Base-by-base conservation (phyloP, 2,113 vertebrate genomes). In the Paracyprichromis sp. region DNA sequence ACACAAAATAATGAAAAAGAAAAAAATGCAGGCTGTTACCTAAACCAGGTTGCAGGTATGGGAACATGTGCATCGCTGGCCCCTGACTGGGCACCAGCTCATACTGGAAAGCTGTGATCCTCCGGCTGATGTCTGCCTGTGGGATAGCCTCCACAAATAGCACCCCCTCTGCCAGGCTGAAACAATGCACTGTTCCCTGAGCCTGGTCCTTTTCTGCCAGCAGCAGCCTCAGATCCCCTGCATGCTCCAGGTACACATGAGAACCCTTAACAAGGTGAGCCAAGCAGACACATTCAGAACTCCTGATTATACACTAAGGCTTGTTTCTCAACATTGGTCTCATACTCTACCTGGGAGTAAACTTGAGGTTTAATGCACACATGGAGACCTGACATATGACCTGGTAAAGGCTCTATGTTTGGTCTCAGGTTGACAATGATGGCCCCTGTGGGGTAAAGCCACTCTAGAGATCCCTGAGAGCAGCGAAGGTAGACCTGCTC, bases 401-500 rank as follows among this genome's bases (percentile, higher is more conserved):
- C 88, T 0, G 91, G 61, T 1, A 96, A 93, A 7, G 95, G 89
- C 80, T 96, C 95, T 29, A 96, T 97, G 93, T 99, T 99, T 89
- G 97, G 97, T 6, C 98, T 92, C 80, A 99, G 96, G 95, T 99
- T 99, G 92, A 99, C 93, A 1, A 99, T 97, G 80, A 99, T 96
- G 0, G 98, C 98, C 9, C 98, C 98, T 0, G 97, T 98, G 19
- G 98, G 98, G 94, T 99, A 99, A 92, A 99, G 97, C 98, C 98
- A 99, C 93, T 99, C 97, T 80, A 99, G 96, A 0, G 96, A 95
- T 3, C 98, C 98, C 83, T 98, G 96, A 0, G 98, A 96, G 86
- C 98, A 99, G 84, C 98, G 98, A 45, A 99, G 97, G 93, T 99
- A 99, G 88, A 99, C 96, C 96, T 99, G 98, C 90, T 98, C 98